Percentiles rank a stretch among this genome's conserved stretches.
These are phyloP conservation scores for Agriopis leucophaearia DNA, from an alignment of 2,888 invertebrate genomes.

Conservation along the genomic window DNA sequence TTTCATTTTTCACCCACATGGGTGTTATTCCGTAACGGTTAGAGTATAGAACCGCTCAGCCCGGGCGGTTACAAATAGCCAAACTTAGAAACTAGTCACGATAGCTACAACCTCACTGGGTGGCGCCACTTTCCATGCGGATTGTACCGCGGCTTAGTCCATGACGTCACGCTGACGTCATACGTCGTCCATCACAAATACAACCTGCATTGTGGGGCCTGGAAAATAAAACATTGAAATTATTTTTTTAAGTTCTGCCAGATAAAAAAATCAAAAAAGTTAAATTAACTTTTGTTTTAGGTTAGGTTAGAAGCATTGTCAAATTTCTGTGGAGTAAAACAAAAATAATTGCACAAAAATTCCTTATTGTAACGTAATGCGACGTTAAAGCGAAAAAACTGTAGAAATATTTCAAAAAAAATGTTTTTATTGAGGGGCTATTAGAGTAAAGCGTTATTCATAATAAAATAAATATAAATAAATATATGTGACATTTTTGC, in stretches of 20 bases:
- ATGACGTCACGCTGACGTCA: conserved; percentile 71
- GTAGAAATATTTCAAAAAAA: background rate
- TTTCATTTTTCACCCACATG: conserved; percentile 25
- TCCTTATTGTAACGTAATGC: background rate
- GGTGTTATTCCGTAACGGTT: conserved; percentile 29
- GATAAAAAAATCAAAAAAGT: no score
- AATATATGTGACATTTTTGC: no score
- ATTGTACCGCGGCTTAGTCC: conserved; percentile 34
- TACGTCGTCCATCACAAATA: conserved; percentile 85
- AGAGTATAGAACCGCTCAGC: conserved; percentile 38
- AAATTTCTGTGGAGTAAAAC: no score
- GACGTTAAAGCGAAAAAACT: background rate
- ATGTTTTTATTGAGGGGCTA: no score
- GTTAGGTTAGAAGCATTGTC: no score
- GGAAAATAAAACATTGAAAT: conserved; percentile 35
- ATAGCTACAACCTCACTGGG: conserved; percentile 52
- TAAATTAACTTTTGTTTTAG: no score
- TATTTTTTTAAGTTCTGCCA: no score
- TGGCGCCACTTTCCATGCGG: conserved; percentile 33
- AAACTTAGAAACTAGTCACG: conserved; percentile 49
- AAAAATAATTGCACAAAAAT: no score
- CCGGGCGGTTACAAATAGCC: conserved; percentile 50
- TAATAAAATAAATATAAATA: no score
- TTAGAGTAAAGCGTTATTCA: no score
- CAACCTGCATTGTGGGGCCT: conserved; percentile 84